These are phyloP conservation scores for Hucho hucho DNA, from an alignment of 2,113 vertebrate genomes.

Conservation along the genomic window DNA sequence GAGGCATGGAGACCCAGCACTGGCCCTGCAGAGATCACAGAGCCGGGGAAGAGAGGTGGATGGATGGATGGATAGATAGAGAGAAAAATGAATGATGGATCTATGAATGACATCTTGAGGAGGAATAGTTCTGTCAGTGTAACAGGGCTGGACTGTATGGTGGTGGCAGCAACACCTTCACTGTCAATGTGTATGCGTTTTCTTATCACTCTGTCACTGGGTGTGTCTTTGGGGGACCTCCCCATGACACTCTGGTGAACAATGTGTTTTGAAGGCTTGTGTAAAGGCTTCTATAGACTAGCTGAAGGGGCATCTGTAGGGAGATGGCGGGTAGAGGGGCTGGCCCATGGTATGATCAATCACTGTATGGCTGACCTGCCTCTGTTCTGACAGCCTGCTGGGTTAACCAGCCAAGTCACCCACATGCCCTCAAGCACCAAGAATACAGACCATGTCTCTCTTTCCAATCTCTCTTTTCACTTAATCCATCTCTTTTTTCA, in stretches of 20 bases:
- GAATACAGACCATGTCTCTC: slow-evolving; percentile 5
- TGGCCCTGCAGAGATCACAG: slow-evolving; percentile 5
- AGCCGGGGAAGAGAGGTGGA: slow-evolving; percentile 9
- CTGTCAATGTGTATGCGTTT: neutral
- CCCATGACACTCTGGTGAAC: slow-evolving; percentile 21
- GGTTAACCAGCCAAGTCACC: slow-evolving; percentile 14
- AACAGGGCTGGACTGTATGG: neutral
- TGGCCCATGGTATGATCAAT: slow-evolving; percentile 42
- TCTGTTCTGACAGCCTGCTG: slow-evolving; percentile 37
- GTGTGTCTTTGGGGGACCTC: neutral
- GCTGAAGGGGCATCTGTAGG: slow-evolving; percentile 1
- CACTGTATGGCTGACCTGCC: slow-evolving; percentile 33
- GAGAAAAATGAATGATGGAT: neutral
- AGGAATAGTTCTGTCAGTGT: neutral
- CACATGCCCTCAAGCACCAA: slow-evolving; percentile 19
- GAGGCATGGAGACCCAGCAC: slow-evolving; percentile 1
- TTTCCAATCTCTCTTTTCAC: neutral
- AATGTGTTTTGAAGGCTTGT: slow-evolving; percentile 24
- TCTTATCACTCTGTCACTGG: neutral
- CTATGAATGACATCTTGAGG: neutral
- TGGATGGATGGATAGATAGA: neutral
- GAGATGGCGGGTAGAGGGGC: slow-evolving; percentile 28
- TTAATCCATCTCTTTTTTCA: neutral
- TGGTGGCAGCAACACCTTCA: neutral
- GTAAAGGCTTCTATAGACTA: slow-evolving; percentile 24